These are phyloP conservation scores for Agrilus biguttatus DNA, from an alignment of 2,888 invertebrate species.

Conservation along the genomic window DNA sequence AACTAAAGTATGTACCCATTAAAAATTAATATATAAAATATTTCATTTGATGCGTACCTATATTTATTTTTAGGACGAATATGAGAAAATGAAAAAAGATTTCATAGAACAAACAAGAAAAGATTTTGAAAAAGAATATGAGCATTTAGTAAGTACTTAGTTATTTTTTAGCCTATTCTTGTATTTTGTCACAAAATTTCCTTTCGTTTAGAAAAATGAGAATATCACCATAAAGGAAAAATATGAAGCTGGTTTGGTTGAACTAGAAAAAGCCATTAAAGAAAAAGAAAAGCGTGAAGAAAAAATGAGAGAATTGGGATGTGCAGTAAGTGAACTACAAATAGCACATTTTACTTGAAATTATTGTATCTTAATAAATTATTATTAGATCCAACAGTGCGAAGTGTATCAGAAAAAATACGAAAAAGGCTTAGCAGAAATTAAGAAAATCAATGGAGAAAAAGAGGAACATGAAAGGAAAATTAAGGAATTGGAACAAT, in stretches of 20 bases:
- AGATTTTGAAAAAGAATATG: too few relatives aligned
- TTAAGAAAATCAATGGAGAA: constrained; percentile 6
- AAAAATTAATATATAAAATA: too few relatives aligned
- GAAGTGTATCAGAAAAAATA: constrained; percentile 7
- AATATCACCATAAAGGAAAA: too few relatives aligned
- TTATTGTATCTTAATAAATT: neutral
- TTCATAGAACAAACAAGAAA: neutral
- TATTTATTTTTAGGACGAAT: too few relatives aligned
- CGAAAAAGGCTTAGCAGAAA: constrained; percentile 4
- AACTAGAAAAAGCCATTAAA: neutral
- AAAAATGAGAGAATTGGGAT: neutral
- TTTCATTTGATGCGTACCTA: too few relatives aligned
- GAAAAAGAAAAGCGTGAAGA: neutral
- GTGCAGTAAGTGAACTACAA: neutral
- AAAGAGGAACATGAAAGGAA: constrained; percentile 5
- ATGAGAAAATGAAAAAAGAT: neutral
- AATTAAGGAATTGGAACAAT: constrained; percentile 1
- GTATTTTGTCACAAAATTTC: too few relatives aligned
- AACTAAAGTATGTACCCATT: too few relatives aligned
- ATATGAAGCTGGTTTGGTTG: too few relatives aligned
- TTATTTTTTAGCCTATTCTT: too few relatives aligned
- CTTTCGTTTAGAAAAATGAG: too few relatives aligned
- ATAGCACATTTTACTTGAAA: neutral
- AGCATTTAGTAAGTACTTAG: too few relatives aligned
- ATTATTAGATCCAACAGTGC: constrained; percentile 3